Conservation (phyloP, 1,140 invertebrate genomes). For the Phenacoccus solenopsis region DNA sequence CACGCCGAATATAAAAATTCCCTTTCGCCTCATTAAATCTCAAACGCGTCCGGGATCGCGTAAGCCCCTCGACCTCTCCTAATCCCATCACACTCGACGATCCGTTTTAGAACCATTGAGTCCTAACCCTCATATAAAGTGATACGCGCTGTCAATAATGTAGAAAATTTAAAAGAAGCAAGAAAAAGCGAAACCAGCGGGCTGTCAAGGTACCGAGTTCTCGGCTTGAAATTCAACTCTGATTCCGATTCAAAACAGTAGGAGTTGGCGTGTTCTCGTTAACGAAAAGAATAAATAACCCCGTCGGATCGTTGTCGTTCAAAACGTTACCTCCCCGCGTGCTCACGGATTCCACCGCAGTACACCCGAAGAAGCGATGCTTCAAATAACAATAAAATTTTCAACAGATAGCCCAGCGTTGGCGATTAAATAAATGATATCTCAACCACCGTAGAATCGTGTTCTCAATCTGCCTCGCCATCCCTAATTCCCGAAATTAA, state of each 20-base stretch:
- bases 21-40: too few species aligned
- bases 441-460: background rate
- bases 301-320: background rate
- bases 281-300: background rate
- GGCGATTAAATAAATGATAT: background rate
- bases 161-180: background rate
- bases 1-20: too few species aligned
- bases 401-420: background rate
- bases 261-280: background rate
- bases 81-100: too few species aligned
- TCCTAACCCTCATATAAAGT: background rate
- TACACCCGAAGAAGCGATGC: background rate
- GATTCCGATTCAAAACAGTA: background rate
- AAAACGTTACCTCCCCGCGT: background rate
- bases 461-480: background rate
- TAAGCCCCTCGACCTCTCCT: too few species aligned
- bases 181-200: background rate
- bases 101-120: too few species aligned
- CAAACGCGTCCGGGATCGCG: too few species aligned
- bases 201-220: too few species aligned
- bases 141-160: background rate
- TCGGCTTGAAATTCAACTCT: background rate
- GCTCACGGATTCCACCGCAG: background rate
- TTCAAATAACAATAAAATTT: background rate
- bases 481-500: background rate